Evolutionary conservation across 2,797 vertebrate genomes (phyloP).

Genomic region (Sciurus carolinensis): DNA sequence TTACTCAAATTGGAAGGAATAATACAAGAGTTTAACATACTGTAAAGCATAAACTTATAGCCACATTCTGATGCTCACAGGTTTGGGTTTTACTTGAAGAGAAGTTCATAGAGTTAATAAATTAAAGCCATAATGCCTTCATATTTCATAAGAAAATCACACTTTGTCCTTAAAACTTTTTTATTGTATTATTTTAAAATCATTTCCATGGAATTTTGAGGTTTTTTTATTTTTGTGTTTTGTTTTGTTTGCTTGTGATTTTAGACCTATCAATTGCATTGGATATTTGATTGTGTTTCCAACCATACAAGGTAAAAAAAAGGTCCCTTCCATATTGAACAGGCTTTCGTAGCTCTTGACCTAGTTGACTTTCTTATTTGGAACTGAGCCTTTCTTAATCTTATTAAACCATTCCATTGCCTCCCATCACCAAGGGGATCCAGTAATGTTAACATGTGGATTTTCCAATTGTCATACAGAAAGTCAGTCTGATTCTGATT

Average conservation of each 20-base stretch:
- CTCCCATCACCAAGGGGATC: not conserved
- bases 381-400: not conserved
- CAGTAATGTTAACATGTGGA: not conserved
- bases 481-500: conserved; percentile 21
- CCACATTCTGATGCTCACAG: not conserved
- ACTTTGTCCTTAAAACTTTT: conserved; percentile 22
- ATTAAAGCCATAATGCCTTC: not conserved
- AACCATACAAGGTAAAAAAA: not conserved
- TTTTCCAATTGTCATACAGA: conserved; percentile 20
- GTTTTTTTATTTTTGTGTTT: not conserved
- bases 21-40: not conserved
- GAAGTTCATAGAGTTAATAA: conserved; percentile 6
- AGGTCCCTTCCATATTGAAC: not conserved
- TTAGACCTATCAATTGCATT: not conserved
- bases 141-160: conserved; percentile 13
- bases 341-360: not conserved
- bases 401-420: not conserved
- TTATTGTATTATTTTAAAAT: conserved; percentile 13
- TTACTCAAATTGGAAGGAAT: conserved; percentile 15
- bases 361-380: not conserved
- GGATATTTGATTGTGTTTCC: conserved; percentile 12
- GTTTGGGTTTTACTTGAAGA: not conserved
- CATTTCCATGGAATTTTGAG: not conserved
- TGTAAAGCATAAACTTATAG: not conserved
- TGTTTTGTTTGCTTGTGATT: not conserved